Evolutionary conservation across 2,888 invertebrate species (phyloP), one percentile per base, ranked within the genome.

Genomic region (Eledona agricola): DNA sequence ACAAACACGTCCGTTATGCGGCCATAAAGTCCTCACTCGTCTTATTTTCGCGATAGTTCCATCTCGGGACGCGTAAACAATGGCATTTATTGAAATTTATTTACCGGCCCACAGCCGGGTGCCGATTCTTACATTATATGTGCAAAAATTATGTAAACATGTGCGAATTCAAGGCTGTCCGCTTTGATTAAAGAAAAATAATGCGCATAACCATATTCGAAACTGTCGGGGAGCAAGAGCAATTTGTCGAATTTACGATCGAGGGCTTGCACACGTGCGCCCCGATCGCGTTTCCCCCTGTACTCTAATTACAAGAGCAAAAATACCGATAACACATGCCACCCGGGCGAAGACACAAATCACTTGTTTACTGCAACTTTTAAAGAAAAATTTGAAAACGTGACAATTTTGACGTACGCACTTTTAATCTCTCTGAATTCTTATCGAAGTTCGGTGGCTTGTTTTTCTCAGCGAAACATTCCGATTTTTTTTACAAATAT

Each of bases 141-240:
- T 28, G 29, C 42, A 12, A 29, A 42, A 42, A 42, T 42, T 42
- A 31, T 42, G 42, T 31, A 31, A 42, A 42, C 42, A 42, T 31
- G 42, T 42, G 40, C 20, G 40, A 28, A 40, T 17, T 31, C 42
- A 42, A 42, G 42, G 42, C 40, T 28, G 38, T 25, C 9, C 4
- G 25, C n/a, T n/a, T 25, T 26, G 28, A 42, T 42, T 42, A 31
- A 40, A 17, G 40, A 40, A 38, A 40, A 40, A 42, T 42, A 31
- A 42, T 42, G 42, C 42, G 42, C 42, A 42, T 19, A 22, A 42
- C 42, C n/a, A 31, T 29, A 22, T 42, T 29, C 15, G 4, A 16
- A 28, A 17, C 11, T 11, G 6, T 13, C 28, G 9, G 25, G 26
- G 25, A 38, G 37, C 23, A 23, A 11, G 9, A 16, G 22, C 28